Evolutionary conservation across 2,888 invertebrate species (phyloP), one percentile per base, ranked within the genome.

Genomic region (Coelogynopora nodosa): DNA sequence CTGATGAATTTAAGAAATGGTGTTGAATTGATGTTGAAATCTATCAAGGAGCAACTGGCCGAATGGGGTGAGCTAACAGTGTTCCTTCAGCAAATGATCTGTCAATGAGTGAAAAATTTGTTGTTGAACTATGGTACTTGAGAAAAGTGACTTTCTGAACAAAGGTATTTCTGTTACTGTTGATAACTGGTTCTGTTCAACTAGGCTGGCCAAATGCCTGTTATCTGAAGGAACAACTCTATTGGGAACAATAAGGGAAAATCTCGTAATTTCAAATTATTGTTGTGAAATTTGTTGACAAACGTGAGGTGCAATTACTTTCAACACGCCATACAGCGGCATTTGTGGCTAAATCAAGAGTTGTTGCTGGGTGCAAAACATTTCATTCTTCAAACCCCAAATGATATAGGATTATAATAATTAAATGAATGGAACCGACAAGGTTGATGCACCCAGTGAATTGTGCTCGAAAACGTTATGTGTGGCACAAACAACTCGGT

Each of bases 111-210:
- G 29, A 82, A 82, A 29, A 31, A 31, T 13, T 82, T 82, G 82
- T 82, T 26, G 82, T 82, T 82, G 29, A 29, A 31, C 82, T 82
- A n/a, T n/a, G n/a, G n/a, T n/a, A 31, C 31, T 82, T 29, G 31
- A 31, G 29, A 29, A 29, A 31, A 31, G 82, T 30, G 2, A 82
- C 31, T 18, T 82, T 2, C 28, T 82, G 82, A 31, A 82, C 82
- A 82, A 82, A 82, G 10, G 82, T 30, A 5, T 30, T 31, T 29
- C 31, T 31, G 31, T 82, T 82, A 82, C 82, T 31, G 82, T 82
- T 31, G 82, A 82, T 82, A 82, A 82, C 82, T 82, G 82, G 82
- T 82, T 30, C 31, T 82, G 82, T 31, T 30, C 30, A 31, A 31
- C 31, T 31, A 82, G 82, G 31, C 82, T 82, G 82, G 29, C 82